These are phyloP conservation scores for Ibidorhyncha struthersii DNA, from an alignment of 2,113 vertebrate species.

Conservation along the genomic window DNA sequence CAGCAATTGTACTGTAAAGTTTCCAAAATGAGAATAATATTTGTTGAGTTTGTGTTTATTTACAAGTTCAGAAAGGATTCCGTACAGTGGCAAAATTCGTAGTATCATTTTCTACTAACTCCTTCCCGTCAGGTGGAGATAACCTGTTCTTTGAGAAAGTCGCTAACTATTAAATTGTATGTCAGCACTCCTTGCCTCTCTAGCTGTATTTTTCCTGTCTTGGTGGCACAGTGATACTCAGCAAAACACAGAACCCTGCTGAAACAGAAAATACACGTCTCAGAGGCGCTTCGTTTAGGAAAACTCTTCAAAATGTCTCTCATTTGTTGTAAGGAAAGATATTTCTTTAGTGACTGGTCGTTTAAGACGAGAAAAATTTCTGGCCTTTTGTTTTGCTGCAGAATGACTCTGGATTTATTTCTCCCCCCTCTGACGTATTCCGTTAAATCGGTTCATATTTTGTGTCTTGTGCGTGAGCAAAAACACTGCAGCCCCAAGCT, in stretches of 20 bases:
- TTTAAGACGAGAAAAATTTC: background rate
- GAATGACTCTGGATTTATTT: background rate
- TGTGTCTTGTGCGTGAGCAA: background rate
- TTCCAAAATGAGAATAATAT: conserved; percentile 11
- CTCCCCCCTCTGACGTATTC: background rate
- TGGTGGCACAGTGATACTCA: background rate
- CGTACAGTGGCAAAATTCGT: background rate
- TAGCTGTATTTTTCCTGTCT: background rate
- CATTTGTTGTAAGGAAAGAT: background rate
- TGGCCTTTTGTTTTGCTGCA: background rate
- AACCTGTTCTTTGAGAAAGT: background rate
- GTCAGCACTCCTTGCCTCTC: background rate
- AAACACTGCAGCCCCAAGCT: background rate
- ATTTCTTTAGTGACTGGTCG: background rate
- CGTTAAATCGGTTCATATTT: background rate
- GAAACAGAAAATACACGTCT: background rate
- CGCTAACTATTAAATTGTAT: background rate
- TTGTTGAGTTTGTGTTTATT: background rate
- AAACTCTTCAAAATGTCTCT: background rate
- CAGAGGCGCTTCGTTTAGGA: background rate
- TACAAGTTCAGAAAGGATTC: background rate
- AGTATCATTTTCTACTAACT: background rate
- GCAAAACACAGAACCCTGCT: background rate
- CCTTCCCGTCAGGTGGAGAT: background rate
- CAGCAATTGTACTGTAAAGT: background rate